These are phyloP conservation scores for Colletes gigas DNA, from an alignment of 1,140 invertebrate genomes.

Conservation along the genomic window DNA sequence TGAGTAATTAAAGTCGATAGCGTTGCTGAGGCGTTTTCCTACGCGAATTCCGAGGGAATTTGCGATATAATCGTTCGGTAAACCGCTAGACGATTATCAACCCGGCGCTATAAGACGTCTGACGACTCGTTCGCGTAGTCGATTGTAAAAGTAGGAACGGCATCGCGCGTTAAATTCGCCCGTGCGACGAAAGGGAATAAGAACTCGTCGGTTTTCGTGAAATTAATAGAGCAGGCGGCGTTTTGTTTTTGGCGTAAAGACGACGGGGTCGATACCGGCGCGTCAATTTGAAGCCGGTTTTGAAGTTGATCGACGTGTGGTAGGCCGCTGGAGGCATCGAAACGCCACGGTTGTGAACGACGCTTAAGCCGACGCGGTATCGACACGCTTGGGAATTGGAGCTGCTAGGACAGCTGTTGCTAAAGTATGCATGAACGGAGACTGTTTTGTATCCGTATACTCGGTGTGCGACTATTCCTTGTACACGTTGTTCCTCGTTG, in stretches of 20 bases:
- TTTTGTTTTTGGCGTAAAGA: background rate
- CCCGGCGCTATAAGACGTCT: background rate
- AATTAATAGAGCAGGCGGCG: too few relatives aligned
- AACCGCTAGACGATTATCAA: background rate
- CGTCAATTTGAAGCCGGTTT: constrained; percentile 19
- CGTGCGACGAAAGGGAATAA: too few relatives aligned
- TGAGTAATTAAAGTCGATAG: constrained; percentile 54
- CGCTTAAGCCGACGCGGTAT: constrained; percentile 67
- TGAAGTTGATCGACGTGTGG: constrained; percentile 38
- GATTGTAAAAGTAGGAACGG: background rate
- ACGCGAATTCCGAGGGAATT: constrained; percentile 12
- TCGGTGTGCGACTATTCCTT: constrained; percentile 57
- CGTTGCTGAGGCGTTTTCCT: constrained; percentile 22
- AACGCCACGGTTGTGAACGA: constrained; percentile 56
- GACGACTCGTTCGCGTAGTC: background rate
- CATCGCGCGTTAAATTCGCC: too few relatives aligned
- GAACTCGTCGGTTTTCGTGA: background rate
- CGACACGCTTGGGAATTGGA: constrained; percentile 78
- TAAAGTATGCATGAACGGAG: constrained; percentile 78
- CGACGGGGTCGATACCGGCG: background rate
- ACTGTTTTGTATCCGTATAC: constrained; percentile 73
- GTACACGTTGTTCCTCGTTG: constrained; percentile 42
- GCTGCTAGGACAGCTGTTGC: constrained; percentile 72
- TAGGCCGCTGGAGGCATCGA: constrained; percentile 28
- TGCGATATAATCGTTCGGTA: background rate